These are phyloP conservation scores for Eupithecia tripunctaria DNA, from an alignment of 2,888 invertebrate genomes.

Conservation along the genomic window DNA sequence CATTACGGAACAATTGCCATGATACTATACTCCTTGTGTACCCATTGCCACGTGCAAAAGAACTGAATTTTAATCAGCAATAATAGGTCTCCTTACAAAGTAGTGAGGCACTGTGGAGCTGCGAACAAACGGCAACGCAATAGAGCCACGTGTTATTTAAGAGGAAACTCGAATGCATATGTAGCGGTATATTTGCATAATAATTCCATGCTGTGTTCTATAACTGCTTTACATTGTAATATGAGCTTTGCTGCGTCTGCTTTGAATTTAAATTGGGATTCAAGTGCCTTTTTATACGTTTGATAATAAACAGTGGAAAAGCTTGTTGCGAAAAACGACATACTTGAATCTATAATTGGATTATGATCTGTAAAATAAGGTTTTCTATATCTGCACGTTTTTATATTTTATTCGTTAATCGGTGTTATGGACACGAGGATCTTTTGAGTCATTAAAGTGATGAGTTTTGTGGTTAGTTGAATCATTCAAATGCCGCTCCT, in stretches of 20 bases:
- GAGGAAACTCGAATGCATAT: constrained; percentile 45
- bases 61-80: constrained; percentile 30
- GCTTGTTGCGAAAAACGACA: neutral
- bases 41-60: constrained; percentile 27
- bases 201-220: constrained; percentile 36
- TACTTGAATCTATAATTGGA: neutral
- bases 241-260: constrained; percentile 4
- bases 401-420: neutral
- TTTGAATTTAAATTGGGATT: constrained; percentile 10
- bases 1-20: constrained; percentile 25
- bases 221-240: constrained; percentile 15
- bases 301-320: constrained; percentile 3
- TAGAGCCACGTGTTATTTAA: constrained; percentile 43
- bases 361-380: neutral
- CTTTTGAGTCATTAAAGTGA: neutral
- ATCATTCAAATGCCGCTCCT: neutral
- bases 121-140: constrained; percentile 20
- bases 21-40: constrained; percentile 6
- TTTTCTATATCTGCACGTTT: neutral
- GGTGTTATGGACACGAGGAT: neutral
- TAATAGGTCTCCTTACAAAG: constrained; percentile 25
- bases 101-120: constrained; percentile 19
- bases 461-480: neutral
- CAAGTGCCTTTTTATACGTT: neutral
- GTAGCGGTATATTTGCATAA: constrained; percentile 41